Evolutionary conservation across 1,140 invertebrate genomes (phyloP).

Genomic region (Drosophila parabipectinata): DNA sequence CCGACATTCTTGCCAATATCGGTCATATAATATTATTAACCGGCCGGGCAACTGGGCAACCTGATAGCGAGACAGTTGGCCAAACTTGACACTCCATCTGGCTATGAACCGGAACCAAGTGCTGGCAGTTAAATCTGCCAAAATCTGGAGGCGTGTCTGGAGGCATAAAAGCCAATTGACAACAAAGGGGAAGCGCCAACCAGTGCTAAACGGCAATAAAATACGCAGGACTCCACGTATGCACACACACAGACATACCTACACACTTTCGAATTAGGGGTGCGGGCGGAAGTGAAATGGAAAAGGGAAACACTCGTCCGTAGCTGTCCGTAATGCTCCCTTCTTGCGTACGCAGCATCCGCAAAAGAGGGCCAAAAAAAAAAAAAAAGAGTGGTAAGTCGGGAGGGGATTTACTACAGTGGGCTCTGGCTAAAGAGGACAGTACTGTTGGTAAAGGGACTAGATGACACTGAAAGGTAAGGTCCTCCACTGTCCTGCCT

Average conservation of each 20-base stretch:
- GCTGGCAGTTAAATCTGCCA: too few relatives aligned
- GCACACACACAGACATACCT: conserved; percentile 22
- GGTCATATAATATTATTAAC: too few relatives aligned
- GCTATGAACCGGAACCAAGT: too few relatives aligned
- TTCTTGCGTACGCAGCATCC: conserved; percentile 42
- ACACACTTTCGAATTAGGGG: conserved; percentile 28
- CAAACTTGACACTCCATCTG: too few relatives aligned
- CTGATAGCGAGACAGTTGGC: too few relatives aligned
- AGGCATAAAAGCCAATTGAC: too few relatives aligned
- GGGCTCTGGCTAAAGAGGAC: neutral
- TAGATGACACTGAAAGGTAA: too few relatives aligned
- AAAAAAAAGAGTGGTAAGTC: conserved; percentile 46
- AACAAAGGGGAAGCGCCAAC: conserved; percentile 35
- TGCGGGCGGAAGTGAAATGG: conserved; percentile 63
- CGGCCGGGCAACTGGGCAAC: too few relatives aligned
- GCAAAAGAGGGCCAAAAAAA: conserved; percentile 52
- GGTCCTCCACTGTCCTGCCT: too few relatives aligned
- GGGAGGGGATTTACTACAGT: conserved; percentile 43
- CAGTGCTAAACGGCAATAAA: conserved; percentile 74
- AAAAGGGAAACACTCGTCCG: conserved; percentile 57
- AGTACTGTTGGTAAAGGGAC: too few relatives aligned
- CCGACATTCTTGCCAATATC: too few relatives aligned
- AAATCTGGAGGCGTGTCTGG: too few relatives aligned
- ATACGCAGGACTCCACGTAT: conserved; percentile 15
- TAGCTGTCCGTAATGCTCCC: neutral